These are phyloP conservation scores for Hymenochirus boettgeri DNA, from an alignment of 2,113 vertebrate genomes.

Conservation along the genomic window DNA sequence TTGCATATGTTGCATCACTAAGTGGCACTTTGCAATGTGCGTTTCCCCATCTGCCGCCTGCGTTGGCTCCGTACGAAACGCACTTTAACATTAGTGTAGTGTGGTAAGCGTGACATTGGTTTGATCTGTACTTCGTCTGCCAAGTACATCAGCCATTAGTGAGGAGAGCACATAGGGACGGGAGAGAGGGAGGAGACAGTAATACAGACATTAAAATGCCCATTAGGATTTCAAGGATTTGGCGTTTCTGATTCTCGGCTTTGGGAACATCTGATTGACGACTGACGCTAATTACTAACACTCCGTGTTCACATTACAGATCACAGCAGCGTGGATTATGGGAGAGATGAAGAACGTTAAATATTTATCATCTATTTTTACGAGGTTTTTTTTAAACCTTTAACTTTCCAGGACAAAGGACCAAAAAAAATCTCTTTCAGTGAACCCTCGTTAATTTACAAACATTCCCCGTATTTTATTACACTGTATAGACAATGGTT, in stretches of 20 bases:
- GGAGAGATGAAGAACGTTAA: conserved; percentile 12
- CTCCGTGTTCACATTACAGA: conserved; percentile 18
- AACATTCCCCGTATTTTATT: no score
- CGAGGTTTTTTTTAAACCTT: no score
- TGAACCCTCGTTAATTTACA: no score
- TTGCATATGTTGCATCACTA: conserved; percentile 55
- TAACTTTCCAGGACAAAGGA: no score
- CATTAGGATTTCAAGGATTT: conserved; percentile 39
- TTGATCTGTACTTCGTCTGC: conserved; percentile 47
- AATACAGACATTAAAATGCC: conserved; percentile 43
- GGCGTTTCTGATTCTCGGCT: conserved; percentile 42
- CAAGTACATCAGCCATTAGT: conserved; percentile 57
- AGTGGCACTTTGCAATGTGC: conserved; percentile 56
- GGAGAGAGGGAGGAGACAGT: conserved; percentile 20
- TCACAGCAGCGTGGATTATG: conserved; percentile 5
- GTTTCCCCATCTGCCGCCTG: conserved; percentile 56
- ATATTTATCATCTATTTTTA: no score
- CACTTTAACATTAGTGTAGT: conserved; percentile 55
- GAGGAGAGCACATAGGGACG: conserved; percentile 33
- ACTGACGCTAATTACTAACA: conserved; percentile 48
- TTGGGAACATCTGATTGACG: conserved; percentile 41
- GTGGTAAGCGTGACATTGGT: conserved; percentile 47
- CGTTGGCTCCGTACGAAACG: conserved; percentile 52
- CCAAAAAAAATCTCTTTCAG: no score
- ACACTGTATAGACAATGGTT: no score